A percentile compares a stretch with the other conserved stretches of the same genome.
Evolutionary conservation across 1,140 invertebrate genomes (phyloP).

Genomic region (Ladona fulva): DNA sequence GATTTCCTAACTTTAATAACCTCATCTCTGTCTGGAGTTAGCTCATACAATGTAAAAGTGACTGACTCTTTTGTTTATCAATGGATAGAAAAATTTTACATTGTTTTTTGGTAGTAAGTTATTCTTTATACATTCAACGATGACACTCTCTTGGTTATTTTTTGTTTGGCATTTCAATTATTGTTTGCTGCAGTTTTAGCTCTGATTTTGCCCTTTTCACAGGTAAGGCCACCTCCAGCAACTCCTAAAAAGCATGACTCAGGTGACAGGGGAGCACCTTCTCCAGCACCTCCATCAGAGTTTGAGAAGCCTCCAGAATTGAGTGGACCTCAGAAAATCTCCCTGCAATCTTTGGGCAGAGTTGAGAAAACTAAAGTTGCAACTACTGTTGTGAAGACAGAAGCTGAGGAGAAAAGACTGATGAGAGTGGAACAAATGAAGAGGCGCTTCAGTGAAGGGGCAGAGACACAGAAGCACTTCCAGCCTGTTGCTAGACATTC

Average conservation of each 20-base stretch:
- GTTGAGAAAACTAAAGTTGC: conserved; percentile 25
- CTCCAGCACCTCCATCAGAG: conserved; percentile 43
- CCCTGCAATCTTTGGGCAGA: conserved; percentile 25
- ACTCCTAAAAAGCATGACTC: conserved; percentile 29
- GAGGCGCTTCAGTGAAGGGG: conserved; percentile 31
- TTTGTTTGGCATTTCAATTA: no score
- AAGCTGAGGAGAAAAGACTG: conserved; percentile 33
- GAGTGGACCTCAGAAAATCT: conserved; percentile 30
- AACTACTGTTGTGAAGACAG: conserved; percentile 25
- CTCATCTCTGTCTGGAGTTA: no score
- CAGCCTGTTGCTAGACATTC: neutral
- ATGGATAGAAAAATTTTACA: no score
- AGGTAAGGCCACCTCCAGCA: conserved; percentile 33
- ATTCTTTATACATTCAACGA: no score
- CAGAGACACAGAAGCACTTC: conserved; percentile 25
- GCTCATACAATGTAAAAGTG: no score
- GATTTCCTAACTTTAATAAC: no score
- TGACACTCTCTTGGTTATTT: no score
- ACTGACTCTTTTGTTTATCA: no score
- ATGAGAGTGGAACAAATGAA: conserved; percentile 32
- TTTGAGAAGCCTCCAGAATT: conserved; percentile 47
- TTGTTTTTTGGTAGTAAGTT: no score
- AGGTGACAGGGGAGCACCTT: conserved; percentile 8
- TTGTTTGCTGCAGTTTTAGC: no score
- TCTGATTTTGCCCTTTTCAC: neutral